A percentile compares a stretch with the other conserved stretches of the same genome.
phyloP scores from a whole-genome alignment of 2,888 invertebrate species.

The Rotaria macrura region DNA sequence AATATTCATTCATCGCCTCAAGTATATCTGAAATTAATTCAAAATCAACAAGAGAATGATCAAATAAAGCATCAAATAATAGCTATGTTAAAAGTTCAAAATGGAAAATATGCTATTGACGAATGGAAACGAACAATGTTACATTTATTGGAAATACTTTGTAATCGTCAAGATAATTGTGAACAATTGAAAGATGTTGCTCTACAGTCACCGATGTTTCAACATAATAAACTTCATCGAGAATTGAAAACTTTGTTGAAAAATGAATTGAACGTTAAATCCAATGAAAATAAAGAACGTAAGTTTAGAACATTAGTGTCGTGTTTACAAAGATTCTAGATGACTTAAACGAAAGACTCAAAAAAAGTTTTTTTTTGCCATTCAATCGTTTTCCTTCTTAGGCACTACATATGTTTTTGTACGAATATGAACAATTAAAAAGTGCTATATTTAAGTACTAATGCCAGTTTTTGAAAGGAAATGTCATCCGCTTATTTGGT shows the following conservation, averaged over 20 bases:
- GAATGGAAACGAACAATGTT: background rate
- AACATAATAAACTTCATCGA: background rate
- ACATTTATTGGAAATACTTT: background rate
- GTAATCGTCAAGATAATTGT: background rate
- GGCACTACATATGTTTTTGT: no score
- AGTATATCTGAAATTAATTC: background rate
- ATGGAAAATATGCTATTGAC: background rate
- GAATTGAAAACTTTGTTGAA: background rate
- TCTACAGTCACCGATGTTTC: background rate
- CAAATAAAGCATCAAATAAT: background rate
- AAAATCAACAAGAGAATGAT: background rate
- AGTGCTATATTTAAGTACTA: no score
- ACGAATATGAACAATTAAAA: no score
- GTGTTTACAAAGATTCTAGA: no score
- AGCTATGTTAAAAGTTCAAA: background rate
- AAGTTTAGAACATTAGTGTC: no score
- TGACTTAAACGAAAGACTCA: no score
- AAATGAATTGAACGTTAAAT: background rate
- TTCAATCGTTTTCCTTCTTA: no score
- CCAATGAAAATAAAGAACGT: background rate
- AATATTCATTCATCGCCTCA: background rate
- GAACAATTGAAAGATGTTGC: background rate
- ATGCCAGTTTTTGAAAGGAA: no score
- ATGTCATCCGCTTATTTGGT: no score
- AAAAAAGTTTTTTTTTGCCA: no score